These are phyloP conservation scores for Gryllus longicercus DNA, from an alignment of 2,888 invertebrate species.

Conservation along the genomic window DNA sequence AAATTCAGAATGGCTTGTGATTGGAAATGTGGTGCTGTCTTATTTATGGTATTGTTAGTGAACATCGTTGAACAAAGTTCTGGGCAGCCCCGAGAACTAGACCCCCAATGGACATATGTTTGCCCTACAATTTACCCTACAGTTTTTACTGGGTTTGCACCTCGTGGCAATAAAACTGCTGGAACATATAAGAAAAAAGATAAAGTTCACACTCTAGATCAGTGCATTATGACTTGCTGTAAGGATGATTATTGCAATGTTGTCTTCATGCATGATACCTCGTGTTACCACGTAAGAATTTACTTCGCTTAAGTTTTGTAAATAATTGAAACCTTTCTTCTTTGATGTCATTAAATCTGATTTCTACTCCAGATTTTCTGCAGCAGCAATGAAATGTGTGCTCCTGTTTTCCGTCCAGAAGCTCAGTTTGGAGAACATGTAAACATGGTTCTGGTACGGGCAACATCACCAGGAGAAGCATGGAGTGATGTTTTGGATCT, in stretches of 20 bases:
- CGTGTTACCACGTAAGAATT: constrained; percentile 68
- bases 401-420: constrained; percentile 62
- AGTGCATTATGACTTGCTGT: constrained; percentile 68
- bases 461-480: constrained; percentile 57
- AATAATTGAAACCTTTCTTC: too few species aligned
- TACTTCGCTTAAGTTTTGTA: too few species aligned
- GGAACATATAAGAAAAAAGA: constrained; percentile 40
- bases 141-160: constrained; percentile 35
- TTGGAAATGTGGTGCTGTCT: background rate
- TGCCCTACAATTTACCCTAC: constrained; percentile 35
- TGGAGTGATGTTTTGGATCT: constrained; percentile 51
- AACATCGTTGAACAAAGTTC: background rate
- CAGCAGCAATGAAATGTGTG: constrained; percentile 65
- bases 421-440: constrained; percentile 58
- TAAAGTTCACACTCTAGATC: constrained; percentile 47
- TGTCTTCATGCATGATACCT: constrained; percentile 69
- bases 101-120: constrained; percentile 30
- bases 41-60: background rate
- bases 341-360: background rate
- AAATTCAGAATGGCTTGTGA: background rate
- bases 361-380: constrained; percentile 51
- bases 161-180: constrained; percentile 40
- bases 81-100: constrained; percentile 28
- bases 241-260: constrained; percentile 67
- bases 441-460: constrained; percentile 74